Conservation (phyloP, 1,140 invertebrate species). For the Drosophila repleta region DNA sequence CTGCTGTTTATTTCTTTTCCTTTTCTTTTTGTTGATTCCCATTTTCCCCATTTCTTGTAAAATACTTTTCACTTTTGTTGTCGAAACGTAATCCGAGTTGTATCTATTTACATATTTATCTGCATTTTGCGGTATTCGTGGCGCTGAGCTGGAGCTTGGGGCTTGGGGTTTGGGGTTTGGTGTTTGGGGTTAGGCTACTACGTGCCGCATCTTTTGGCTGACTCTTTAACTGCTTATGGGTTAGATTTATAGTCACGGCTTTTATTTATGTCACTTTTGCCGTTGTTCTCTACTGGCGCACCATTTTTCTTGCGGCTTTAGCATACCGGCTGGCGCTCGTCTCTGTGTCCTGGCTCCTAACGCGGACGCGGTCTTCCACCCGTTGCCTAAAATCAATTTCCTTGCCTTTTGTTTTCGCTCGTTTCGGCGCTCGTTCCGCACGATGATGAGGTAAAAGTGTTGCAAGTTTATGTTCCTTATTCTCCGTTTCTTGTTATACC, state of each 20-base stretch:
- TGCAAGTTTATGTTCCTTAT: conserved; percentile 61
- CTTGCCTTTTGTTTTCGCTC: conserved; percentile 38
- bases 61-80: conserved; percentile 71
- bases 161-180: not conserved
- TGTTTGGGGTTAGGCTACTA: conserved; percentile 14
- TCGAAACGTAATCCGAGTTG: conserved; percentile 71
- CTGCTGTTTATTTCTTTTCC: no score
- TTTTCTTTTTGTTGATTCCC: no score
- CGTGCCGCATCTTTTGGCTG: conserved; percentile 51
- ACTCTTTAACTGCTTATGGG: conserved; percentile 75
- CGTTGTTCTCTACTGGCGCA: conserved; percentile 28
- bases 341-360: not conserved
- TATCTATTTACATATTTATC: conserved; percentile 81
- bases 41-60: not conserved
- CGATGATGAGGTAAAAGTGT: conserved; percentile 76
- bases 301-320: conserved; percentile 71
- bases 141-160: not conserved
- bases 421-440: conserved; percentile 32
- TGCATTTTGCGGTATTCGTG: conserved; percentile 55
- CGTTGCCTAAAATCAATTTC: conserved; percentile 80
- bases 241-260: conserved; percentile 80
- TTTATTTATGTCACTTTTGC: conserved; percentile 78
- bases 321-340: conserved; percentile 50
- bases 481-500: no score
- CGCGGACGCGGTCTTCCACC: conserved; percentile 24